Evolutionary conservation across 1,140 invertebrate genomes (phyloP).

Genomic region (Belonocnema kinseyi): DNA sequence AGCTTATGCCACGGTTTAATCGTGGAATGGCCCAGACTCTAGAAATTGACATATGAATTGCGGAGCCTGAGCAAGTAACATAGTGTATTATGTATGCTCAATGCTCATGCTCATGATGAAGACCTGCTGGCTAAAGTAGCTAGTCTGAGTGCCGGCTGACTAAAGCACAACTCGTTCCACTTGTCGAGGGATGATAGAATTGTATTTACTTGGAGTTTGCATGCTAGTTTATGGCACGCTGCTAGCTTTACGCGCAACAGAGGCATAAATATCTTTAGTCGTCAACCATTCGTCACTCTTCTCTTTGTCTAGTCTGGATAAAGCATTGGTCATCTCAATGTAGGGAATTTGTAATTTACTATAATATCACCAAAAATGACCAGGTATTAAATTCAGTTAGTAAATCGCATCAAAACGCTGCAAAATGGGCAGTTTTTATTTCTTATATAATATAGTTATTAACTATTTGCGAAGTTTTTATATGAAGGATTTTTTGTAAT

Average conservation of each 20-base stretch:
- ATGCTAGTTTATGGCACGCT: slow-evolving; percentile 65
- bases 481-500: no score
- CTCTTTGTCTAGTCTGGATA: slow-evolving; percentile 52
- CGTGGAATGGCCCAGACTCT: not conserved
- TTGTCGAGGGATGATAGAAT: slow-evolving; percentile 65
- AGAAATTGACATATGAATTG: slow-evolving; percentile 11
- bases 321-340: slow-evolving; percentile 9
- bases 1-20: slow-evolving; percentile 26
- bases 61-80: not conserved
- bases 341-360: slow-evolving; percentile 53
- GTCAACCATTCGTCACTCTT: slow-evolving; percentile 54
- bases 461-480: no score
- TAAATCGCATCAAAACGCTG: no score
- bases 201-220: slow-evolving; percentile 72
- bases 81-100: not conserved
- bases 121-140: not conserved
- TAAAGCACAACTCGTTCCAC: slow-evolving; percentile 21
- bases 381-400: no score
- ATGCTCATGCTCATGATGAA: not conserved
- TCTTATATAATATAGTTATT: no score
- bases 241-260: slow-evolving; percentile 61
- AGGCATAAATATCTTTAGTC: slow-evolving; percentile 69
- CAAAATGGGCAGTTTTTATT: no score
- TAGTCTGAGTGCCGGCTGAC: not conserved
- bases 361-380: slow-evolving; percentile 36